Percentiles rank a stretch among this genome's conserved stretches.
Conservation (phyloP, 1,140 invertebrate species). For the Drosophila pandora region DNA sequence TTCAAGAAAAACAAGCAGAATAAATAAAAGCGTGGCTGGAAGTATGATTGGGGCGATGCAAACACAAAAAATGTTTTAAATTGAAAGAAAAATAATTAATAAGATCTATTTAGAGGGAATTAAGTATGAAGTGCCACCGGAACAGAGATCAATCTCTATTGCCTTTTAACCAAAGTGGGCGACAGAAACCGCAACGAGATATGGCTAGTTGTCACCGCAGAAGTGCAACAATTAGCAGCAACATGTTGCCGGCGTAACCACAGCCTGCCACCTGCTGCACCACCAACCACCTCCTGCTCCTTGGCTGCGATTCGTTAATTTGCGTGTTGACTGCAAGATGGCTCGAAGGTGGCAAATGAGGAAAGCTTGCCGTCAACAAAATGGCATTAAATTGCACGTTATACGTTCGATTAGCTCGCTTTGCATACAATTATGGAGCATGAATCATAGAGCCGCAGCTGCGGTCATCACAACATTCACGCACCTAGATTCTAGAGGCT, state of each 20-base stretch:
- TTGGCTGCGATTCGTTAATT: constrained; percentile 59
- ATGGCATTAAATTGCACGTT: constrained; percentile 73
- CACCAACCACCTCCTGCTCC: constrained; percentile 20
- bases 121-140: no score
- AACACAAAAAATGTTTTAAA: background rate
- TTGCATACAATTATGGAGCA: constrained; percentile 63
- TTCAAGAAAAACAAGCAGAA: constrained; percentile 3
- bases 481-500: constrained; percentile 43
- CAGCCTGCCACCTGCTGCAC: constrained; percentile 51
- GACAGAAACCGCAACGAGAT: constrained; percentile 36
- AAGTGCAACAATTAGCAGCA: constrained; percentile 66
- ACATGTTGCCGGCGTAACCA: constrained; percentile 57
- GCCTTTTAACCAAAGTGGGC: constrained; percentile 10
- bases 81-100: background rate
- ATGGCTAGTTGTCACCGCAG: constrained; percentile 45
- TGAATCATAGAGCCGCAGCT: constrained; percentile 57
- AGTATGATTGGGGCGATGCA: no score
- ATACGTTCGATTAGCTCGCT: constrained; percentile 56
- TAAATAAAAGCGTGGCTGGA: background rate
- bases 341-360: constrained; percentile 30
- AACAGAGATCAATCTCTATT: background rate
- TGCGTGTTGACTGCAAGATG: constrained; percentile 38
- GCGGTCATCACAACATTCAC: constrained; percentile 71
- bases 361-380: constrained; percentile 37
- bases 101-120: background rate